Evolutionary conservation across 2,797 vertebrate species (phyloP).

Genomic region (Anolis apletophallus): DNA sequence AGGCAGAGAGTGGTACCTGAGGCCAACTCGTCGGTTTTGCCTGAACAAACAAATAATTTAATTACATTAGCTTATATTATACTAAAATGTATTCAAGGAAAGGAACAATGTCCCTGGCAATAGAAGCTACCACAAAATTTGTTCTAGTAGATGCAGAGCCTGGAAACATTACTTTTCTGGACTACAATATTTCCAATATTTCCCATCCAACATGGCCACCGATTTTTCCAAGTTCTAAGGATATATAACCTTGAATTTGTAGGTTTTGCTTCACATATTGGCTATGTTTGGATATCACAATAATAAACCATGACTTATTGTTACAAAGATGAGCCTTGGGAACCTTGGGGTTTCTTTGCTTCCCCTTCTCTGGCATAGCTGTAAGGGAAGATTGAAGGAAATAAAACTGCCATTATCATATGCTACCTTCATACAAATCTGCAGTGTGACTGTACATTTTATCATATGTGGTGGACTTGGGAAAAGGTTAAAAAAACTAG

Average conservation of each 20-base stretch:
- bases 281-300: background rate
- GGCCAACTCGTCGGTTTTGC: background rate
- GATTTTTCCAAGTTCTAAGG: background rate
- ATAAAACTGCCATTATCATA: background rate
- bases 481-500: too few relatives aligned
- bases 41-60: slow-evolving; percentile 8
- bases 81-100: background rate
- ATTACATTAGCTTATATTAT: background rate
- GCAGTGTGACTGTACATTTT: too few relatives aligned
- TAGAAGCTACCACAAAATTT: background rate
- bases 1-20: background rate
- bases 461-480: too few relatives aligned
- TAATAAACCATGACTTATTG: background rate
- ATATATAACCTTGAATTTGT: background rate
- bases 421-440: too few relatives aligned
- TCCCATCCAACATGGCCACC: too few relatives aligned
- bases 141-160: background rate
- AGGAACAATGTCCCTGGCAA: background rate
- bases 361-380: background rate
- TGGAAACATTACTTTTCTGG: background rate
- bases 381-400: background rate
- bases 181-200: background rate
- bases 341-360: too few relatives aligned
- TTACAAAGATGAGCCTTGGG: background rate
- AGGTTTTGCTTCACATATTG: background rate